These are phyloP conservation scores for Lacanobia oleracea DNA, from an alignment of 2,888 invertebrate species.

Conservation along the genomic window DNA sequence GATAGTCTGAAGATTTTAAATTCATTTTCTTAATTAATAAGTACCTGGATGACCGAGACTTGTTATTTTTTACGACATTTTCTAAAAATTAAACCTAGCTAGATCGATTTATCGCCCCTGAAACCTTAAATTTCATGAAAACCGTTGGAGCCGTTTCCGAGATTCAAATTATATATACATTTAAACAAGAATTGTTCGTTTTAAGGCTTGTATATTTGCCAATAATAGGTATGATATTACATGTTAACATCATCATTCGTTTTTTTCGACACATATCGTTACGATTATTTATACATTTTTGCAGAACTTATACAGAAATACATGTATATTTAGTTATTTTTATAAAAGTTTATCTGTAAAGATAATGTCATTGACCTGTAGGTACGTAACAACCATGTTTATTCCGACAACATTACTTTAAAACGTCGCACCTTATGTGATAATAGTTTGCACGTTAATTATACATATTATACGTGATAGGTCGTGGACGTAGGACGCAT, in stretches of 20 bases:
- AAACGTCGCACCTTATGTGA: slow-evolving; percentile 10
- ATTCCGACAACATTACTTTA: slow-evolving; percentile 13
- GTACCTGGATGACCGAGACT: too few species aligned
- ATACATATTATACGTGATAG: slow-evolving; percentile 18
- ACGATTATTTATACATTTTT: background rate
- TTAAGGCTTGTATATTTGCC: too few species aligned
- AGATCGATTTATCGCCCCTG: too few species aligned
- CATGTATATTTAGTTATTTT: background rate
- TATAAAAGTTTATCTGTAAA: background rate
- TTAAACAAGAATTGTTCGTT: too few species aligned
- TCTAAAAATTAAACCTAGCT: too few species aligned
- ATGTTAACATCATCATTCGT: background rate
- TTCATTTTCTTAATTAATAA: background rate
- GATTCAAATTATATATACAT: too few species aligned
- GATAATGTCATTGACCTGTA: background rate
- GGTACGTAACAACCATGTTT: background rate
- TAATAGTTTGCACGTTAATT: slow-evolving; percentile 18
- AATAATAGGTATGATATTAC: too few species aligned
- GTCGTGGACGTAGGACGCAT: slow-evolving; percentile 18
- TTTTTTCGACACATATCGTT: background rate
- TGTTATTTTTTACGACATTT: too few species aligned
- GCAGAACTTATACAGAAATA: background rate
- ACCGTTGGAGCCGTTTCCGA: too few species aligned
- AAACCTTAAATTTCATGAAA: too few species aligned
- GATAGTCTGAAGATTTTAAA: background rate